Evolutionary conservation across 2,888 invertebrate genomes (phyloP).

Genomic region (Diarsia dahlii): DNA sequence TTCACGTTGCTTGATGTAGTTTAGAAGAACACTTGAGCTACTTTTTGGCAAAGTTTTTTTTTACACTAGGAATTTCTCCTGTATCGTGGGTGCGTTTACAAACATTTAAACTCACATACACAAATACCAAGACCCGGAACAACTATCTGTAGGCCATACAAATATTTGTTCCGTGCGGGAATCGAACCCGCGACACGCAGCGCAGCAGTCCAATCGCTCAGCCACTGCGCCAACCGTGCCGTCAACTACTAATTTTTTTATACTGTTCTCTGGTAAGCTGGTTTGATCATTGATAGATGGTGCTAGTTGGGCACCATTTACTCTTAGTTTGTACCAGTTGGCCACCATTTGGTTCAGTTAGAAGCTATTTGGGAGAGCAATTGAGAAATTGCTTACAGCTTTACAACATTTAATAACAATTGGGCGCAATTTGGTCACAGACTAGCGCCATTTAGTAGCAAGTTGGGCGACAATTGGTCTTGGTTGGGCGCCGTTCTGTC

Average conservation of each 20-base stretch:
- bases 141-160: no score
- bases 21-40: slow-evolving; percentile 1
- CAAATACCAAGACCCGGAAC: no score
- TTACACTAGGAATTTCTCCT: no score
- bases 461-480: not conserved
- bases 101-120: no score
- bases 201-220: no score
- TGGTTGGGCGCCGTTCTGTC: not conserved
- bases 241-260: slow-evolving; percentile 6
- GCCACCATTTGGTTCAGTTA: not conserved
- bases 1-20: slow-evolving; percentile 23
- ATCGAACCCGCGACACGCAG: no score
- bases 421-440: not conserved
- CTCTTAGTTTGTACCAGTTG: not conserved
- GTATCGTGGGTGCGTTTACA: no score
- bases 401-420: no score
- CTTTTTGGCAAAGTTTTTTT: no score
- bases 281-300: not conserved
- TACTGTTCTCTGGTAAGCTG: not conserved
- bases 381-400: not conserved
- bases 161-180: no score
- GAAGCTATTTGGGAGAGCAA: not conserved
- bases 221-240: no score
- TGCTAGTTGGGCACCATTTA: not conserved
- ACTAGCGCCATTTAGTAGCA: not conserved